Evolutionary conservation across 2,797 vertebrate genomes (phyloP).

Genomic region (Galaxias olidus): DNA sequence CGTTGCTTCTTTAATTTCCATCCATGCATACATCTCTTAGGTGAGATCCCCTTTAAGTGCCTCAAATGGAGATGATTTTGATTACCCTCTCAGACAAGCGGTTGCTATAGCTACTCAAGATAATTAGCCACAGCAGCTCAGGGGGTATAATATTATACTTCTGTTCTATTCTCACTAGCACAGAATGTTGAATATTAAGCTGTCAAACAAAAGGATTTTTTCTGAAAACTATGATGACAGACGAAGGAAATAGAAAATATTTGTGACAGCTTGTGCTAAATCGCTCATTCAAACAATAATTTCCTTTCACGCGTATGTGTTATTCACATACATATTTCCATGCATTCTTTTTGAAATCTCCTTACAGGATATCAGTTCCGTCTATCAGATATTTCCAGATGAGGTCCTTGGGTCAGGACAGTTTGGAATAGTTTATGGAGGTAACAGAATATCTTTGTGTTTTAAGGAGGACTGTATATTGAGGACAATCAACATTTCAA

Average conservation of each 20-base stretch:
- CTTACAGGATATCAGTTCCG: constrained; percentile 91
- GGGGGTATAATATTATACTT: constrained; percentile 70
- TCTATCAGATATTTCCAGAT: constrained; percentile 97
- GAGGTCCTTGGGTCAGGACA: constrained; percentile 96
- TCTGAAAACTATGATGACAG: constrained; percentile 26
- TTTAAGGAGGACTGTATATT: too few relatives aligned
- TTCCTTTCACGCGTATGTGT: neutral
- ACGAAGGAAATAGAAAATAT: constrained; percentile 57
- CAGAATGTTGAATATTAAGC: constrained; percentile 63
- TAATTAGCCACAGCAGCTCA: constrained; percentile 62
- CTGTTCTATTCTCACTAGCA: constrained; percentile 44
- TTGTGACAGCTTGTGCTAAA: neutral
- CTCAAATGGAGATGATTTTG: constrained; percentile 74
- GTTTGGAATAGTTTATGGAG: constrained; percentile 98
- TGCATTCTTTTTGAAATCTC: constrained; percentile 30
- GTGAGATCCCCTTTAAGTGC: constrained; percentile 60
- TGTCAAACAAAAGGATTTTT: constrained; percentile 53
- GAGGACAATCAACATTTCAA: too few relatives aligned
- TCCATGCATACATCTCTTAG: constrained; percentile 46
- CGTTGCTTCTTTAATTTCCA: too few relatives aligned
- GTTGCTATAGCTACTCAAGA: constrained; percentile 69
- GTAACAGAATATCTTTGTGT: constrained; percentile 64
- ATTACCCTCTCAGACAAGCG: constrained; percentile 71
- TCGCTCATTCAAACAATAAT: too few relatives aligned
- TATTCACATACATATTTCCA: neutral